These are phyloP conservation scores for Protonemura montana DNA, from an alignment of 2,888 invertebrate species.

Conservation along the genomic window DNA sequence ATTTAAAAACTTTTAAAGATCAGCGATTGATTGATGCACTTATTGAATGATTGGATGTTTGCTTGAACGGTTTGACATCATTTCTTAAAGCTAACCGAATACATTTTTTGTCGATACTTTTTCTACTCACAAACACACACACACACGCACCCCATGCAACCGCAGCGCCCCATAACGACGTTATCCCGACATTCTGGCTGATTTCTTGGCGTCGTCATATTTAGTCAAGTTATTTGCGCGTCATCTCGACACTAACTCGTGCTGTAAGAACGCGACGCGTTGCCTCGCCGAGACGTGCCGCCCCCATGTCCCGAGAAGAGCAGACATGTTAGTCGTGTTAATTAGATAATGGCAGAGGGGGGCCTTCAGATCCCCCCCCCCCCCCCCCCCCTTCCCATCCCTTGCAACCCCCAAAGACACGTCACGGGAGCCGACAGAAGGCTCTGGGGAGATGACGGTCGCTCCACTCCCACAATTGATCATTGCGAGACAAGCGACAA, in stretches of 20 bases:
- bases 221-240: background rate
- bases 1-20: background rate
- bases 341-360: background rate
- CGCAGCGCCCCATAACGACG: background rate
- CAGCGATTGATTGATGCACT: conserved; percentile 7
- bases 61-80: background rate
- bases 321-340: conserved; percentile 4
- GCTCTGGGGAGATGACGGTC: conserved; percentile 7
- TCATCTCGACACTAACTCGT: background rate
- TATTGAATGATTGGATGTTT: background rate
- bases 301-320: background rate
- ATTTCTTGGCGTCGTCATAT: background rate
- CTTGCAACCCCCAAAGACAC: background rate
- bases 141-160: background rate
- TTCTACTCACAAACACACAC: background rate
- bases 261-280: background rate
- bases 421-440: conserved; percentile 7
- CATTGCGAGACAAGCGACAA: background rate
- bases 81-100: background rate
- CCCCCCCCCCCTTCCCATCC: background rate
- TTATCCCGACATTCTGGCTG: background rate
- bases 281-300: background rate
- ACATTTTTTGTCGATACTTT: background rate
- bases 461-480: background rate
- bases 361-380: background rate